These are phyloP conservation scores for Sebastolobus alascanus DNA, from an alignment of 2,797 vertebrate genomes.

Conservation along the genomic window DNA sequence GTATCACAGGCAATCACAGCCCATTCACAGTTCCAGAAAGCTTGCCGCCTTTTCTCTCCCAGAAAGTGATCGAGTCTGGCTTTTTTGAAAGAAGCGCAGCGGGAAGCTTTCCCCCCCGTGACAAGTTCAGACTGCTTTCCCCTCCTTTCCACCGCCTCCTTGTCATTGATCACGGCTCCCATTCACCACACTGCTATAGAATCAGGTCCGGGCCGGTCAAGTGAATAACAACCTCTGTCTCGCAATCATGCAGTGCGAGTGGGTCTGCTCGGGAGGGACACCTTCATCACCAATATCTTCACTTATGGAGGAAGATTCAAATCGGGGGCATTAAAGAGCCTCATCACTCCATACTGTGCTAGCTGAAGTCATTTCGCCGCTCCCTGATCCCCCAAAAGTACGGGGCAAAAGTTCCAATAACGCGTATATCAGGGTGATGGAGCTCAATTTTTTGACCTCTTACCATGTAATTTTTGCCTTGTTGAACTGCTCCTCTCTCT, in stretches of 20 bases:
- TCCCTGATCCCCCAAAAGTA: slow-evolving; percentile 24
- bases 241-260: slow-evolving; percentile 48
- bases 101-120: slow-evolving; percentile 41
- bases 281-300: slow-evolving; percentile 39
- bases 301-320: slow-evolving; percentile 52
- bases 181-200: slow-evolving; percentile 42
- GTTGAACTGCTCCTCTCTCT: slow-evolving; percentile 25
- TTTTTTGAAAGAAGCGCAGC: slow-evolving; percentile 61
- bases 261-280: slow-evolving; percentile 24
- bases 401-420: slow-evolving; percentile 40
- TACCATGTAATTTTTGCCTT: slow-evolving; percentile 30
- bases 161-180: slow-evolving; percentile 60
- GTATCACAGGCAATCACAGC: slow-evolving; percentile 71
- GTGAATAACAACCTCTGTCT: slow-evolving; percentile 62
- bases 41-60: slow-evolving; percentile 53
- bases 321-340: slow-evolving; percentile 55
- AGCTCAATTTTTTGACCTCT: slow-evolving; percentile 12
- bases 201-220: slow-evolving; percentile 62
- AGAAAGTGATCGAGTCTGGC: slow-evolving; percentile 50
- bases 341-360: slow-evolving; percentile 1
- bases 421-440: slow-evolving; percentile 5
- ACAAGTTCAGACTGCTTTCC: slow-evolving; percentile 67
- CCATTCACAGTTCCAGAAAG: slow-evolving; percentile 70
- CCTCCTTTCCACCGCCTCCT: slow-evolving; percentile 40
- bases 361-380: slow-evolving; percentile 38